These are phyloP conservation scores for Neostethus bicornis DNA, from an alignment of 2,797 vertebrate species.

Conservation along the genomic window DNA sequence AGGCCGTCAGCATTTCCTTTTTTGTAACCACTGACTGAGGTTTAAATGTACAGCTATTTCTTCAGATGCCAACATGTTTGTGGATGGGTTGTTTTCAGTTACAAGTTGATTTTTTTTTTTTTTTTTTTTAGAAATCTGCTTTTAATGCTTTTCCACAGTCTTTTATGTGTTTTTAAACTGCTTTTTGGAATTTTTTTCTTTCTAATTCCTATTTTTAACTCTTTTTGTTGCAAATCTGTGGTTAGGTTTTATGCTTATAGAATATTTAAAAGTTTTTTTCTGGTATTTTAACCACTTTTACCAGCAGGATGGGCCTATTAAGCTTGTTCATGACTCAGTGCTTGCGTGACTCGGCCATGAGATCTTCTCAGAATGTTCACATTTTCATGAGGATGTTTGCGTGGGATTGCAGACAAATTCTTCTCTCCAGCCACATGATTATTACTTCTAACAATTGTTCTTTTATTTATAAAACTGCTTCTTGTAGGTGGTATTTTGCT, in stretches of 20 bases:
- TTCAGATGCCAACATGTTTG: too few relatives aligned
- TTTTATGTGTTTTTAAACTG: too few relatives aligned
- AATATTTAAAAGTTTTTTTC: neutral
- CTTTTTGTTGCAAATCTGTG: neutral
- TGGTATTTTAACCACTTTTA: neutral
- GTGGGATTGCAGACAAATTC: neutral
- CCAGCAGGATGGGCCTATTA: neutral
- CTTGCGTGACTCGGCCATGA: neutral
- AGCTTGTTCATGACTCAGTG: neutral
- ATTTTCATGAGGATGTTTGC: slow-evolving; percentile 4
- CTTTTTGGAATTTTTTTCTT: too few relatives aligned
- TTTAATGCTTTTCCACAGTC: neutral
- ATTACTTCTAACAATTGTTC: neutral
- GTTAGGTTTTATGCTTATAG: neutral
- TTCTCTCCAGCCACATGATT: neutral
- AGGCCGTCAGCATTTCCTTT: too few relatives aligned
- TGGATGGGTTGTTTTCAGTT: neutral
- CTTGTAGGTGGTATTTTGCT: neutral
- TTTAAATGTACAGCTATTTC: too few relatives aligned
- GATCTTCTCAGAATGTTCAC: neutral
- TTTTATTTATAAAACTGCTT: neutral
- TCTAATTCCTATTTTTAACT: too few relatives aligned
- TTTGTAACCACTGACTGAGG: too few relatives aligned
- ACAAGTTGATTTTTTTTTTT: too few relatives aligned
- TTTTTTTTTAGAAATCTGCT: too few relatives aligned